Evolutionary conservation across 2,888 invertebrate genomes (phyloP).

Genomic region (Myathropa florea): DNA sequence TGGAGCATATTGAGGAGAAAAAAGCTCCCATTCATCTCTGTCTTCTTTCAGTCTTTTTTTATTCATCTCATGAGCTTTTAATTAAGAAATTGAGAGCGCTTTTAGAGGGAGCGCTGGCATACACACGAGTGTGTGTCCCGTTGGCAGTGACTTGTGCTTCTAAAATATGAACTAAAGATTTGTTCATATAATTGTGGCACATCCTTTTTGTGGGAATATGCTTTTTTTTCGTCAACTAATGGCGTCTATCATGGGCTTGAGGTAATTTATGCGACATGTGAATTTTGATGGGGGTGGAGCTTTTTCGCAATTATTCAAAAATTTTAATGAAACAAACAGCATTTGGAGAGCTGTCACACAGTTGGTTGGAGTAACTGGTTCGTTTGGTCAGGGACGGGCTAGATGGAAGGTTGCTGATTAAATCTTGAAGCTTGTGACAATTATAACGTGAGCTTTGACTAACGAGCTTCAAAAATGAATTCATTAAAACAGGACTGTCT

Average conservation of each 20-base stretch:
- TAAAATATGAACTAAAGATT: constrained; percentile 49
- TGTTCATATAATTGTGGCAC: constrained; percentile 31
- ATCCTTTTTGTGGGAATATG: constrained; percentile 4
- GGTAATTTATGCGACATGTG: constrained; percentile 9
- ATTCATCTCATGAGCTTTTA: constrained; percentile 42
- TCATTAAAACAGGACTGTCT: too few relatives aligned
- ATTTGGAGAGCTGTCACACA: too few relatives aligned
- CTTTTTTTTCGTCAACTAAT: background rate
- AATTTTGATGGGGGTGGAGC: background rate
- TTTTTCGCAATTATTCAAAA: constrained; percentile 19
- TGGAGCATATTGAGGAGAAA: constrained; percentile 26
- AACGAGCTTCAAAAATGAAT: too few relatives aligned
- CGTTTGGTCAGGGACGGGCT: too few relatives aligned
- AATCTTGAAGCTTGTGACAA: too few relatives aligned
- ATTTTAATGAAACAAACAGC: background rate
- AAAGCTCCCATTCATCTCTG: constrained; percentile 33
- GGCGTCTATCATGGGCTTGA: background rate
- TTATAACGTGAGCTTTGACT: too few relatives aligned
- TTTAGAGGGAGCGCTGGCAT: background rate
- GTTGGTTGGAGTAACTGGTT: too few relatives aligned
- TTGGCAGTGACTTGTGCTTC: constrained; percentile 23
- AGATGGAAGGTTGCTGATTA: too few relatives aligned
- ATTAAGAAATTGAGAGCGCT: constrained; percentile 53
- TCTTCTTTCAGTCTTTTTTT: background rate
- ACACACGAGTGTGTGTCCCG: background rate